Conservation (phyloP, 2,888 invertebrate species). For the Lithosia quadra region DNA sequence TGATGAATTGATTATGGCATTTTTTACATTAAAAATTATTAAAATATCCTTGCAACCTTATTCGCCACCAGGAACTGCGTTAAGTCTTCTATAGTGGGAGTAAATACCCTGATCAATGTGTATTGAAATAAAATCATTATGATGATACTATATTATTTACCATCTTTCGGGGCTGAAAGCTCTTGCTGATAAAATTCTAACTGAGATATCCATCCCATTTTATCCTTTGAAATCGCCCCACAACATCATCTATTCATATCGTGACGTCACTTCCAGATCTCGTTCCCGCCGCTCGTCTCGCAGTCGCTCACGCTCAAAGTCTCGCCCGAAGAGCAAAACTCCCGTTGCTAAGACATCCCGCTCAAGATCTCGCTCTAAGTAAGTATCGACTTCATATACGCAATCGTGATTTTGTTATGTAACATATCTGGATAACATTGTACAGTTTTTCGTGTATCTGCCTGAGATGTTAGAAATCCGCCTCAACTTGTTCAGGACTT, state of each 20-base stretch:
- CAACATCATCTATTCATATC: neutral
- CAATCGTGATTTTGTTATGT: slow-evolving; percentile 35
- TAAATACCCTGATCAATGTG: neutral
- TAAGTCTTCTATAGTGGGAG: neutral
- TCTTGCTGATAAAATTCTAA: slow-evolving; percentile 77
- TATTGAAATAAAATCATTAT: slow-evolving; percentile 40
- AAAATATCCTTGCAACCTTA: too few species aligned
- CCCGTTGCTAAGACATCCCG: slow-evolving; percentile 91
- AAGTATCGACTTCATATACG: slow-evolving; percentile 68
- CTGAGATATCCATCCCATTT: slow-evolving; percentile 53
- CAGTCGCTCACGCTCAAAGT: slow-evolving; percentile 87
- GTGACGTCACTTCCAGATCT: slow-evolving; percentile 16
- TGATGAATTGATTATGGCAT: too few species aligned
- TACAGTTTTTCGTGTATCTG: neutral
- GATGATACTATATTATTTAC: slow-evolving; percentile 82
- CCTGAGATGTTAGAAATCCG: neutral
- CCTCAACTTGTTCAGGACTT: too few species aligned
- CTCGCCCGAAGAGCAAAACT: slow-evolving; percentile 91
- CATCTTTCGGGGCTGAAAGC: slow-evolving; percentile 88
- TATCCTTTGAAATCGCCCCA: neutral
- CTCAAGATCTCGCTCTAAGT: slow-evolving; percentile 92
- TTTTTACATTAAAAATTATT: too few species aligned
- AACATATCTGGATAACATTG: slow-evolving; percentile 30
- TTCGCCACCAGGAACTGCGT: too few species aligned
- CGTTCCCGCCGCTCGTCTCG: slow-evolving; percentile 83